Evolutionary conservation across 1,140 invertebrate genomes (phyloP), one percentile per base, ranked within the genome.

Genomic region (Conus ventricosus): DNA sequence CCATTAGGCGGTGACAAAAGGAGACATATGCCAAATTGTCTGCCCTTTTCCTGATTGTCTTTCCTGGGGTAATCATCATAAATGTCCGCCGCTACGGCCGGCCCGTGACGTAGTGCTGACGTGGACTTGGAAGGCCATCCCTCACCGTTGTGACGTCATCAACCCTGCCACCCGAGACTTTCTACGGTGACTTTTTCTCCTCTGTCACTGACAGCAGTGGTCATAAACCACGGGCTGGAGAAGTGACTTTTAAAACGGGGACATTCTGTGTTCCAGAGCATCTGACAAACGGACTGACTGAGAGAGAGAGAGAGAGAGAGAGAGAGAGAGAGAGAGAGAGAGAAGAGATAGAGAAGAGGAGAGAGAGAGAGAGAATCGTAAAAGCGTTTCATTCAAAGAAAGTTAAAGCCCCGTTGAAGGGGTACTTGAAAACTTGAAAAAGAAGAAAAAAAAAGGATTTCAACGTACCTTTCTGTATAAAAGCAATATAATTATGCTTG

Each of bases 281-380:
- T 51, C 25, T 80, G 10, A 11, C n/a, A n/a, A n/a, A n/a, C 39
- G 2, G 76, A 27, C 11, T 20, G 76, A 10, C 11, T 80, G 11
- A 11, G 76, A 13, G 76, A 80, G 76, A 80, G 76, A 78, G 76
- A 78, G 76, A 78, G 76, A 78, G 76, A 78, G 76, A 78, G 76
- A 78, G 76, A 78, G 76, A 78, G 76, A 78, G 76, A 78, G 76
- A 78, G 76, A 78, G 76, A 78, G 76, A 78, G 76, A 78, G 76
- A 17, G 17, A 78, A 57, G 55, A 57, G 55, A 81, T 11, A 51
- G 25, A 51, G 78, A 53, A 20, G 39, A 6, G 20, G 25, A 53
- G 13, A 53, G 78, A 81, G 13, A 53, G 78, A 53, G 78, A 81
- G 78, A 53, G 78, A 81, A 6, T 15, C n/a, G n/a, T n/a, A n/a